Percentiles rank a stretch among this genome's conserved stretches.
These are phyloP conservation scores for Agrilus mali DNA, from an alignment of 2,888 invertebrate species.

Conservation along the genomic window DNA sequence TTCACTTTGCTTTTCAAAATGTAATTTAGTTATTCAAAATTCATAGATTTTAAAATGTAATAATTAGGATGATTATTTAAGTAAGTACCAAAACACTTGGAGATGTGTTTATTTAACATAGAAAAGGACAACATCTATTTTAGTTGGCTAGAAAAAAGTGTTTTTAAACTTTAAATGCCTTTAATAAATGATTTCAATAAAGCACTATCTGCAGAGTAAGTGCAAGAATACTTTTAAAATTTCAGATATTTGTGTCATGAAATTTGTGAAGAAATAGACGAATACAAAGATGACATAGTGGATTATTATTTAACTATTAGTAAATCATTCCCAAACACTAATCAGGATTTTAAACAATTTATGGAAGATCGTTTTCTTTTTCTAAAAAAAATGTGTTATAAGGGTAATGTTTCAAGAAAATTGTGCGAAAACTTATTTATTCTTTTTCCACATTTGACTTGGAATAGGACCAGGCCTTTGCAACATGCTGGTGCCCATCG, in stretches of 20 bases:
- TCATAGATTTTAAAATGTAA: too few species aligned
- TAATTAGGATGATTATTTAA: too few species aligned
- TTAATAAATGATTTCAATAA: too few species aligned
- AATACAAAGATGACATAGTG: conserved; percentile 33
- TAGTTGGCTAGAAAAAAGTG: too few species aligned
- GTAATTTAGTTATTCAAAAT: too few species aligned
- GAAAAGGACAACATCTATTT: too few species aligned
- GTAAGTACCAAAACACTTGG: too few species aligned
- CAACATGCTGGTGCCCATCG: conserved; percentile 24
- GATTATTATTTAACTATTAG: conserved; percentile 30
- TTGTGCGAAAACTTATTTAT: conserved; percentile 35
- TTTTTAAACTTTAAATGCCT: too few species aligned
- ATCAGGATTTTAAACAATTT: conserved; percentile 20
- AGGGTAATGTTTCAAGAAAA: conserved; percentile 36
- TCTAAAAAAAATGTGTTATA: conserved; percentile 32
- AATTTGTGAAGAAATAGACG: conserved; percentile 46
- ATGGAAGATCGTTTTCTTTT: conserved; percentile 30
- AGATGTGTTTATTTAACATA: too few species aligned
- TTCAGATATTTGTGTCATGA: conserved; percentile 40
- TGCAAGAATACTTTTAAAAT: too few species aligned
- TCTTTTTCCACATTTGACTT: conserved; percentile 21
- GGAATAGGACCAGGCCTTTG: conserved; percentile 22
- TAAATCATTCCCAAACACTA: conserved; percentile 16
- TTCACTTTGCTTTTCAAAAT: too few species aligned
- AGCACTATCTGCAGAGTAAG: too few species aligned